Evolutionary conservation across 2,113 vertebrate species (phyloP).

Genomic region (Gymnorhina tibicen): DNA sequence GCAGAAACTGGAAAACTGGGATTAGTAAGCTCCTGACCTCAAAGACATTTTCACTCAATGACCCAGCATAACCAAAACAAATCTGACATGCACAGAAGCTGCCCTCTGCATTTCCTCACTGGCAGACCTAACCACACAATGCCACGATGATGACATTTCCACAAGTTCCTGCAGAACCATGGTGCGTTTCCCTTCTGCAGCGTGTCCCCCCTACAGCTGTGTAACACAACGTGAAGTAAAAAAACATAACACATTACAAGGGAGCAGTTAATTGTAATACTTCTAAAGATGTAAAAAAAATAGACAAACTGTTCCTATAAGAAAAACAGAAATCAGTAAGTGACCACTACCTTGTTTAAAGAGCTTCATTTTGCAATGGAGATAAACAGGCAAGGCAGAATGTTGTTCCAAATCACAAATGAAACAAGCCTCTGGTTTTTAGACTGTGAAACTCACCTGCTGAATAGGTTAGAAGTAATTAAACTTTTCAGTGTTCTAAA

Average conservation of each 20-base stretch:
- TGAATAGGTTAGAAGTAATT: background rate
- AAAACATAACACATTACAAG: background rate
- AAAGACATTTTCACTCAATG: background rate
- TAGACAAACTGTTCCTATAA: background rate
- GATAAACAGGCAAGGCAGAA: background rate
- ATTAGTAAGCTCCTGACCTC: background rate
- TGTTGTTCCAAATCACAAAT: background rate
- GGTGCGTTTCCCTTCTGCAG: background rate
- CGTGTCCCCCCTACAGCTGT: background rate
- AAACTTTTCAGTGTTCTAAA: background rate
- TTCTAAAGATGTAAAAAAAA: background rate
- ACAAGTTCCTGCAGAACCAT: background rate
- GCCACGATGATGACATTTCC: fast-evolving
- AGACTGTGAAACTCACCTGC: background rate
- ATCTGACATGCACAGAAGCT: background rate
- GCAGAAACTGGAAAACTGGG: background rate
- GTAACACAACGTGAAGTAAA: background rate
- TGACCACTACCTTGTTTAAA: background rate
- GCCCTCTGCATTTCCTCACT: background rate
- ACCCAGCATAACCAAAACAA: background rate
- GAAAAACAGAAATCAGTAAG: background rate
- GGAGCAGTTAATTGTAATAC: background rate
- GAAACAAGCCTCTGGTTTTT: background rate
- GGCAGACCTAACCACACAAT: background rate
- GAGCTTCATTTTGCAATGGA: background rate